Percentiles rank a stretch among this genome's conserved stretches.
Evolutionary conservation across 2,888 invertebrate genomes (phyloP).

Genomic region (Criorhina ranunculi): DNA sequence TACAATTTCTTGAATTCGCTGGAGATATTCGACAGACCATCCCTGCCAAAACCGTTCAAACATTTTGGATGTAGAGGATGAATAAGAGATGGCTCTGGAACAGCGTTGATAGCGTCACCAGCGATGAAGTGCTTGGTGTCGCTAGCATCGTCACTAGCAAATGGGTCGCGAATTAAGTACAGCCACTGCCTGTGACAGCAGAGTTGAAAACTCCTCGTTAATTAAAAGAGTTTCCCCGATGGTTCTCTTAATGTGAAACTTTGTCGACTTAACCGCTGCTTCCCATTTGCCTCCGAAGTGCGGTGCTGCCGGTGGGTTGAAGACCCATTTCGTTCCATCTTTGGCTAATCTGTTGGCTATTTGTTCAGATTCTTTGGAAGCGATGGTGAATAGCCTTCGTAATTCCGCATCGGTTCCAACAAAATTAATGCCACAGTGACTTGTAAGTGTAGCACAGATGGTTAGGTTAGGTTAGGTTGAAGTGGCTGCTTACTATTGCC

Average conservation of each 20-base stretch:
- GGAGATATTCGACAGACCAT: constrained; percentile 42
- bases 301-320: constrained; percentile 79
- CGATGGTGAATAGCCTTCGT: constrained; percentile 25
- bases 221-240: constrained; percentile 44
- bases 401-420: constrained; percentile 53
- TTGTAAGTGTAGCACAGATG: constrained; percentile 34
- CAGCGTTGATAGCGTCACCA: constrained; percentile 31
- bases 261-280: constrained; percentile 46
- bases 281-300: constrained; percentile 75
- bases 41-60: constrained; percentile 32
- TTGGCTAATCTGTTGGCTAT: constrained; percentile 39
- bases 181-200: constrained; percentile 48
- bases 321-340: constrained; percentile 78
- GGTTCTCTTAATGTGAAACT: constrained; percentile 50
- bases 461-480: no score
- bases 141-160: constrained; percentile 44
- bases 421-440: constrained; percentile 65
- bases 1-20: constrained; percentile 6
- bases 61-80: constrained; percentile 14
- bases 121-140: constrained; percentile 28
- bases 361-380: constrained; percentile 30
- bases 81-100: neutral
- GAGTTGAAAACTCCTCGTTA: constrained; percentile 52
- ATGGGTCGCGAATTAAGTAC: constrained; percentile 68
- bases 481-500: no score